Base-by-base conservation (phyloP, 35 echinoderm and acorn worm species). In the Ptychodera flava region DNA sequence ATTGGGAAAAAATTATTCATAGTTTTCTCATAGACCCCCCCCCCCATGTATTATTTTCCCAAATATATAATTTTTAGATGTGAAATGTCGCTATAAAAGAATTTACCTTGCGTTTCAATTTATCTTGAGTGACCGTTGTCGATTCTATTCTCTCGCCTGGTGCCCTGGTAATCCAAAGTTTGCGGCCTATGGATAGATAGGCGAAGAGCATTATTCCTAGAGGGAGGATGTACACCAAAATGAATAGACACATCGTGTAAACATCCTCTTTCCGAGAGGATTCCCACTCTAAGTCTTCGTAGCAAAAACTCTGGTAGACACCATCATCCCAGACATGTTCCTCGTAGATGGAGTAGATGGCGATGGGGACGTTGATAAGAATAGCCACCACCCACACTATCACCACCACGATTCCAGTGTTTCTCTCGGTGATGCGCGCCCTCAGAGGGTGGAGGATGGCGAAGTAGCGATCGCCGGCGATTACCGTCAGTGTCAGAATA, bases 401-500 rank as follows among this genome's bases (percentile, higher is more conserved):
- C 16, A 99, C 85, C 30, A 92, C 29, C 33, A 87, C 88, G 1
- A 36, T 36, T 1, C 82, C 82, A 16, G 90, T 87, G 80, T 93
- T 99, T 10, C 96, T 85, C 79, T 94, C 92, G 36, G 93, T 91
- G 38, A 99, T 92, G 29, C 96, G 85, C 34, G 96, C 94, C 81
- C 92, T 93, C 22, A 99, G 82, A 16, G 96, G 96, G 83, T 94
- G 88, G 1, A 99, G 85, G 31, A 99, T 99, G 37, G 92, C 92
- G 45, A 99, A 90, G 88, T 93, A 99, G 34, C 96, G 80, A 76
- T 99, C 96, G 30, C 93, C 90, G 14, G 96, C 96, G 0, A 94
- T 93, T 0, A 94, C 93, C 10, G 89, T 92, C 53, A 99, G 80
- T 1, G 96, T 94, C 15, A 99, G 84, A 36, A 99, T 99, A 80